Evolutionary conservation across 2,888 invertebrate genomes (phyloP).

Genomic region (Cristatella mucedo): DNA sequence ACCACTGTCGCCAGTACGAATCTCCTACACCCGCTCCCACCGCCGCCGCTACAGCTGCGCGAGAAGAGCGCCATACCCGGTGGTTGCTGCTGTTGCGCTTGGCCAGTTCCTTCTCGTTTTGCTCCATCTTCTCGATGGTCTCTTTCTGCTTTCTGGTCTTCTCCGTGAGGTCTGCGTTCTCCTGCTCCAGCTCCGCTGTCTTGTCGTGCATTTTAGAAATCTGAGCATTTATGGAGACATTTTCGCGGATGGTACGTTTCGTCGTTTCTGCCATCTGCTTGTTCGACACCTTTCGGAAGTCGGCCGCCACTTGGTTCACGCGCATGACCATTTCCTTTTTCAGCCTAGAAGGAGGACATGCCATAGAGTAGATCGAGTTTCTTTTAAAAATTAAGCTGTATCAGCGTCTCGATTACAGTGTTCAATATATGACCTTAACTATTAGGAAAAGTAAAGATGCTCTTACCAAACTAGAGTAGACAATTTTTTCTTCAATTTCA

Average conservation of each 20-base stretch:
- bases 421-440: too few species aligned
- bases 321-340: conserved; percentile 73
- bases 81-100: conserved; percentile 36
- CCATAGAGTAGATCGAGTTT: too few species aligned
- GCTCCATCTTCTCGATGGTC: conserved; percentile 33
- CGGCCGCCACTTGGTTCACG: conserved; percentile 60
- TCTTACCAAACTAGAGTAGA: too few species aligned
- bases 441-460: too few species aligned
- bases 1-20: too few species aligned
- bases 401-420: too few species aligned
- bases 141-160: conserved; percentile 27
- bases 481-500: too few species aligned
- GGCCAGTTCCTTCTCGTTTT: conserved; percentile 34
- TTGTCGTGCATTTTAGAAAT: conserved; percentile 38
- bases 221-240: conserved; percentile 37
- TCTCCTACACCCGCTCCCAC: too few species aligned
- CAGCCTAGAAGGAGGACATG: conserved; percentile 41
- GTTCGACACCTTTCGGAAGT: conserved; percentile 70
- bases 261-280: conserved; percentile 73
- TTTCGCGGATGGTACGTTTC: conserved; percentile 42
- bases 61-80: too few species aligned
- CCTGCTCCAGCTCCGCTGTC: conserved; percentile 31
- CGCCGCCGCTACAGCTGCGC: too few species aligned
- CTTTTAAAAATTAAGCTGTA: too few species aligned
- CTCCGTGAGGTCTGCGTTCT: conserved; percentile 26